Conservation (phyloP, 2,113 vertebrate genomes). For the Silurus glanis region DNA sequence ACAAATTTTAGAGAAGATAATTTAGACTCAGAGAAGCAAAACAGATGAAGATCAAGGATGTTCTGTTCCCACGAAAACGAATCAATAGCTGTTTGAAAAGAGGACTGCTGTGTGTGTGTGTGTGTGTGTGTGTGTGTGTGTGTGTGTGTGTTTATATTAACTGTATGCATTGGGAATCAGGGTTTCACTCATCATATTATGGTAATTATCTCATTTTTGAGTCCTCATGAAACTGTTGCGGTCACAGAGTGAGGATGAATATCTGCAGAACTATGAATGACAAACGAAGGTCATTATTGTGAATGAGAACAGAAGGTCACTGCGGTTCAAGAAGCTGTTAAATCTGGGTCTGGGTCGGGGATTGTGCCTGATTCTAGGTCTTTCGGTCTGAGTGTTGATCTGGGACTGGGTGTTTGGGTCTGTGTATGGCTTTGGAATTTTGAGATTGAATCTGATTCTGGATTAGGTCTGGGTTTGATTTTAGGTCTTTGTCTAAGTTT, state of each 20-base stretch:
- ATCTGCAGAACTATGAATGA: not conserved
- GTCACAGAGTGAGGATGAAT: too few relatives aligned
- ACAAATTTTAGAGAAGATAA: not conserved
- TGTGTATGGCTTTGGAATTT: too few relatives aligned
- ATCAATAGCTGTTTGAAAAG: not conserved
- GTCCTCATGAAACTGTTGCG: not conserved
- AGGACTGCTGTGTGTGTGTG: not conserved
- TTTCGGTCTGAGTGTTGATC: too few relatives aligned
- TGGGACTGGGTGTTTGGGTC: too few relatives aligned
- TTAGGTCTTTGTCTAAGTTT: too few relatives aligned
- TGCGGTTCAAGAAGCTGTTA: not conserved
- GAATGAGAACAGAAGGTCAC: not conserved
- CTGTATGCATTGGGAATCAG: not conserved
- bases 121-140: not conserved
- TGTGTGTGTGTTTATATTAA: not conserved
- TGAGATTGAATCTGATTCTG: too few relatives aligned
- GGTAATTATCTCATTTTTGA: not conserved
- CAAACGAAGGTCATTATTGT: not conserved
- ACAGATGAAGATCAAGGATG: not conserved
- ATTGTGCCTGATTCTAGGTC: too few relatives aligned
- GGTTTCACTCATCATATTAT: not conserved
- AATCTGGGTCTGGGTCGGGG: too few relatives aligned
- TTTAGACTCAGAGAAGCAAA: not conserved
- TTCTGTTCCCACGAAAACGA: not conserved
- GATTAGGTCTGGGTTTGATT: too few relatives aligned